These are phyloP conservation scores for Nycticryphes semicollaris DNA, from an alignment of 2,113 vertebrate genomes.

Conservation along the genomic window DNA sequence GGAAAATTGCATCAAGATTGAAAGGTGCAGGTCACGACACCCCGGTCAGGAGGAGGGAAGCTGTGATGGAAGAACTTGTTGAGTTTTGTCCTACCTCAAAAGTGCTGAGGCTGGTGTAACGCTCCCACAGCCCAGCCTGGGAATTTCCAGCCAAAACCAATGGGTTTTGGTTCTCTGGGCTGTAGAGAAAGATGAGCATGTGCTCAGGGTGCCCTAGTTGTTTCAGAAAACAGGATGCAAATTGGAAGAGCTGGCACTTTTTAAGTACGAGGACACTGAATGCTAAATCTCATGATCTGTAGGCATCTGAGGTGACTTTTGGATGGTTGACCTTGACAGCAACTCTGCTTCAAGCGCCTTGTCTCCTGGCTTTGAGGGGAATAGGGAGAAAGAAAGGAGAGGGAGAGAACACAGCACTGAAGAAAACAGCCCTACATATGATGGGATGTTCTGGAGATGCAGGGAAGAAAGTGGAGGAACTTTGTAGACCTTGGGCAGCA, in stretches of 20 bases:
- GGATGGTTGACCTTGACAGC: background rate
- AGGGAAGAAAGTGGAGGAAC: background rate
- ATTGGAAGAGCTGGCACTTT: background rate
- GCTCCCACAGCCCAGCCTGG: background rate
- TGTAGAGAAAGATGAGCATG: background rate
- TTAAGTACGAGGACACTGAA: background rate
- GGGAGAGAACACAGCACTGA: background rate
- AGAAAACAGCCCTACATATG: rapidly evolving
- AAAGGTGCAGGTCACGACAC: rapidly evolving
- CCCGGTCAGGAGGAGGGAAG: background rate
- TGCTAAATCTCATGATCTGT: background rate
- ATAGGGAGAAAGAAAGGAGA: background rate
- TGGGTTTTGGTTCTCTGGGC: background rate
- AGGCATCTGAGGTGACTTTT: rapidly evolving
- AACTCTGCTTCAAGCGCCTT: background rate
- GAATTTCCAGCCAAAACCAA: background rate
- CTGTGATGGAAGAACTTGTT: background rate
- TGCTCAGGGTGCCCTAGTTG: background rate
- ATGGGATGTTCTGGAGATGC: background rate
- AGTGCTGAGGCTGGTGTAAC: background rate
- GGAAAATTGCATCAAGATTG: background rate
- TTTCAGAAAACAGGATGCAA: background rate
- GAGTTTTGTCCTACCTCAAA: background rate
- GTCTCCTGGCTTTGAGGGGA: background rate
- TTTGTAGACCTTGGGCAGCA: background rate